Percentiles rank a stretch among this genome's conserved stretches.
Evolutionary conservation across 2,888 invertebrate genomes (phyloP).

Genomic region (Stramonita haemastoma): DNA sequence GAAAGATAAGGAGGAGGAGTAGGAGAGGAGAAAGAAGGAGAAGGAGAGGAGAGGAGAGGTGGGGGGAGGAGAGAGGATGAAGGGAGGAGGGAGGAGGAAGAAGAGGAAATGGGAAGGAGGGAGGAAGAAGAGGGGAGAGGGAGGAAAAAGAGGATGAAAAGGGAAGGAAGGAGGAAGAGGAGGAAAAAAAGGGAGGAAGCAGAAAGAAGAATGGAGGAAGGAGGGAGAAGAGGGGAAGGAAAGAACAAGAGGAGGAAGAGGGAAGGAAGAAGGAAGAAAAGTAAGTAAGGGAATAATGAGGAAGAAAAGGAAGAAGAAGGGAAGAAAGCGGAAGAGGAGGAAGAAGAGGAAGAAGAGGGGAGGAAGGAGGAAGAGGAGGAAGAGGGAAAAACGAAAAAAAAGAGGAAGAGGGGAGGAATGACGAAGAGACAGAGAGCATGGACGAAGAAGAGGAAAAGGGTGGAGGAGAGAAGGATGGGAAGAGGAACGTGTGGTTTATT

Average conservation of each 20-base stretch:
- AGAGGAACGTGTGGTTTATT: not conserved
- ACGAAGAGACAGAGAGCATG: not conserved
- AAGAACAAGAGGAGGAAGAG: not conserved
- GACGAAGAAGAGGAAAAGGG: not conserved
- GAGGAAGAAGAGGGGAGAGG: too few species aligned
- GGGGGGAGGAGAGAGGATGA: not conserved
- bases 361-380: not conserved
- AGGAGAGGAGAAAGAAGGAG: too few species aligned
- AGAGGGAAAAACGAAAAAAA: not conserved
- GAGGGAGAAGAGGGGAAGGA: not conserved
- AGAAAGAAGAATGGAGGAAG: not conserved
- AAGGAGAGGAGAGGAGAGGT: not conserved
- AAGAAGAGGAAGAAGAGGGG: not conserved
- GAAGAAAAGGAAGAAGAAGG: not conserved
- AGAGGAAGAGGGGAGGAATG: not conserved
- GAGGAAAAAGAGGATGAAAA: not conserved
- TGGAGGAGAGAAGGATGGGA: not conserved
- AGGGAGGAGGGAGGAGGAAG: not conserved
- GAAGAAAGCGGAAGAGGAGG: not conserved
- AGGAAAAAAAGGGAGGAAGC: not conserved
- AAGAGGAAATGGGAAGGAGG: too few species aligned
- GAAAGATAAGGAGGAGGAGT: not conserved
- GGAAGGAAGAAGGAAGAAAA: not conserved
- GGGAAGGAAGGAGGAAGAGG: not conserved
- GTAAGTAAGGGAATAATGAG: not conserved